Percentiles rank a stretch among this genome's conserved stretches.
These are phyloP conservation scores for Echeneis naucrates DNA, from an alignment of 2,797 vertebrate genomes.

Conservation along the genomic window DNA sequence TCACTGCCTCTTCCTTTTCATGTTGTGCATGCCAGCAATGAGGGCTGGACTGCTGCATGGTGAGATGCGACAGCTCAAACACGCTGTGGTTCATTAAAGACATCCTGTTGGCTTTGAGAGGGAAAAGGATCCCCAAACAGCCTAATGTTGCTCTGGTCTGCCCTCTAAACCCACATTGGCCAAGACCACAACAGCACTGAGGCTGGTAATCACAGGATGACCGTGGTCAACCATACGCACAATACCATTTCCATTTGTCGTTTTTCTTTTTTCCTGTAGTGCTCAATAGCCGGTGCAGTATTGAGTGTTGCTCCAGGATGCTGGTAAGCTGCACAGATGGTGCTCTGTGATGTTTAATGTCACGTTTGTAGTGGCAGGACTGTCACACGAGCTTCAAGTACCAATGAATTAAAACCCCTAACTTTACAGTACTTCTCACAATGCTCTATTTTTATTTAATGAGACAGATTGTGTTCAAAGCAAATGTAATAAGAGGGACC, in stretches of 20 bases:
- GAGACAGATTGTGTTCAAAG: conserved; percentile 69
- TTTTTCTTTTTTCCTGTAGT: conserved; percentile 52
- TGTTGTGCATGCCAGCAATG: conserved; percentile 34
- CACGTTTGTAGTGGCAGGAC: conserved; percentile 65
- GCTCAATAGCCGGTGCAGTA: conserved; percentile 45
- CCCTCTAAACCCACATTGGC: conserved; percentile 75
- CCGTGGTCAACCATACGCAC: conserved; percentile 67
- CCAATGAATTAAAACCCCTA: conserved; percentile 35
- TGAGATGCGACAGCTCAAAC: conserved; percentile 78
- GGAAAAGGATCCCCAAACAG: conserved; percentile 65
- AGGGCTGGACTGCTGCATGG: conserved; percentile 50
- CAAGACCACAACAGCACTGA: conserved; percentile 75
- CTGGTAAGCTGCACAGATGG: conserved; percentile 53
- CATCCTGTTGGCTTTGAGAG: conserved; percentile 75
- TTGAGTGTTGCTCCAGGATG: conserved; percentile 40
- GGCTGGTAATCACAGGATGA: conserved; percentile 73
- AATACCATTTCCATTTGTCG: conserved; percentile 74
- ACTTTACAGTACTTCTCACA: conserved; percentile 53
- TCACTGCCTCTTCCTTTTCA: conserved; percentile 53
- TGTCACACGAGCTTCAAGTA: conserved; percentile 49
- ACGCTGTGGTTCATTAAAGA: conserved; percentile 79
- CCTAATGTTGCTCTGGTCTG: conserved; percentile 65
- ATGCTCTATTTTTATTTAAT: conserved; percentile 64
- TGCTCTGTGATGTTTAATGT: conserved; percentile 73
- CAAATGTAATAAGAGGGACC: conserved; percentile 64